Evolutionary conservation across 2,888 invertebrate genomes (phyloP), one percentile per base, ranked within the genome.

Genomic region (Elaeidobius kamerunicus): DNA sequence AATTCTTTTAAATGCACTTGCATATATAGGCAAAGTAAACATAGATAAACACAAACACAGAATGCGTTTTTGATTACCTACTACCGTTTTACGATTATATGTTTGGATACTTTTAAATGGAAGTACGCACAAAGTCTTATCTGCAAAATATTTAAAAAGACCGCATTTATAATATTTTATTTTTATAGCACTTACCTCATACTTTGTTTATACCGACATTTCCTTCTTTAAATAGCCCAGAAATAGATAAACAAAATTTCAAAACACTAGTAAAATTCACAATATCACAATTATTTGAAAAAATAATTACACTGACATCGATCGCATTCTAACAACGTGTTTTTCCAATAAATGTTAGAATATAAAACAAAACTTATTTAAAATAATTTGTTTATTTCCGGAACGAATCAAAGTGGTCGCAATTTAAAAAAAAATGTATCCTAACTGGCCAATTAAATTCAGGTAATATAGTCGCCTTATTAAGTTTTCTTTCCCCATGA

Each of bases 401-500:
- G n/a, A n/a, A n/a, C n/a, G n/a, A n/a, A n/a, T n/a, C n/a, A n/a
- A n/a, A n/a, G n/a, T n/a, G n/a, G n/a, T n/a, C n/a, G n/a, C n/a
- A n/a, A n/a, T n/a, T n/a, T n/a, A n/a, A n/a, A 38, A 23, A 41
- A 40, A 34, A 48, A 35, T 23, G 39, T 14, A 41, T 41, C 20
- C 40, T 15, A 40, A 41, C 41, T 27, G 35, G 16, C 48, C 48
- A 49, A 47, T 47, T 28, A 3, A 15, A 15, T 30, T 44, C 51
- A 51, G 51, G 44, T 51, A 44, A 44, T 51, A 34, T 44, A 28
- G 38, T 14, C 35, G 32, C 19, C 32, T 51, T 23, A 51, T 44
- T 51, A 51, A 39, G 38, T 39, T 39, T 50, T 51, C 32, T 51
- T 51, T 51, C 32, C 17, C 19, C 44, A 32, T 39, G 32, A 38